Base-by-base conservation (phyloP, 2,113 vertebrate species). In the Prietella phreatophila region DNA sequence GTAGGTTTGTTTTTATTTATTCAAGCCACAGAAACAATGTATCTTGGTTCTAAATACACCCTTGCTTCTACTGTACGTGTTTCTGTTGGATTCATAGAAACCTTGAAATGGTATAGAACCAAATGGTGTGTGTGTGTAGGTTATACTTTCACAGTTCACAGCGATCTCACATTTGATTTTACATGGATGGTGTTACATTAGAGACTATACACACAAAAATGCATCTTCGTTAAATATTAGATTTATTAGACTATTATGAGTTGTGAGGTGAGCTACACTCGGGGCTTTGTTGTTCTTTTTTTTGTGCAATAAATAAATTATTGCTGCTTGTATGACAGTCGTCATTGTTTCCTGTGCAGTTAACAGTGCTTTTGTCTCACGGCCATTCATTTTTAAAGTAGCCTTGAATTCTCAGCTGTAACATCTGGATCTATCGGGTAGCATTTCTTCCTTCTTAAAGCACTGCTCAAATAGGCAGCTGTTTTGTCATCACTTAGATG, bases 1-100 rank as follows among this genome's bases (percentile, higher is more conserved):
- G 63, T 36, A 71, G 30, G 50, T 56, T 86, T 47, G 56, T 67
- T 55, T 82, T 86, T 76, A 5, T 85, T 89, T 89, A 42, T 69
- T 80, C 73, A 91, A 25, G 14, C 15, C 47, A 42, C 36, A 69
- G 78, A 14, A 79, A 78, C 5, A 5, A 30, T 33, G 27, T 86
- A 36, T 56, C 60, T 79, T 33, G 42, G 73, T 15, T 14, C 15
- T 79, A n/a, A n/a, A 20, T 71, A 15, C 33, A 7, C 30, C 30
- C 15, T 36, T 36, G n/a, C n/a, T n/a, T n/a, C n/a, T n/a, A n/a
- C n/a, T n/a, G n/a, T 36, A 20, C 3, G 36, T 4, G 39, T 27
- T 5, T 50, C 39, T 50, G 4, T 42, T 39, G 7, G 69, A 36
- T 71, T 15, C 14, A 33, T 36, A 33, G 60, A 63, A 67, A 67